phyloP scores from a whole-genome alignment of 2,888 invertebrate species.

The Taphrorychus bicolor region DNA sequence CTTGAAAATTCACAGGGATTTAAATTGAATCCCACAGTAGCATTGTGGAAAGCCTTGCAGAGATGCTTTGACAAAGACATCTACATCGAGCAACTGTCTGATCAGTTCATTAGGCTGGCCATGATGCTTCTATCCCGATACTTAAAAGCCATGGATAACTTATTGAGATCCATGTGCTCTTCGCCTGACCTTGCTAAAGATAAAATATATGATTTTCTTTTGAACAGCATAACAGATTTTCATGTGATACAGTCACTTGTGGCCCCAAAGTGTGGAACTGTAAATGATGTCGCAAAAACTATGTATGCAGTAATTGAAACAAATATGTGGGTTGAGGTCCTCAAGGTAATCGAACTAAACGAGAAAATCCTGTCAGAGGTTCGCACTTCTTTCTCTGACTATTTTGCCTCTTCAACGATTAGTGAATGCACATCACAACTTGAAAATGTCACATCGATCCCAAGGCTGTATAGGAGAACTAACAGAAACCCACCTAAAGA shows the following conservation, averaged over 20 bases:
- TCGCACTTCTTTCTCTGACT: conserved; percentile 44
- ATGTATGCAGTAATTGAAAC: conserved; percentile 50
- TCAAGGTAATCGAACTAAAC: conserved; percentile 46
- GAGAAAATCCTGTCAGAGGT: conserved; percentile 44
- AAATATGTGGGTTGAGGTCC: conserved; percentile 46
- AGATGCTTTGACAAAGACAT: conserved; percentile 81
- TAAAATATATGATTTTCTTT: conserved; percentile 49
- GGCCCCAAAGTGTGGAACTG: conserved; percentile 36
- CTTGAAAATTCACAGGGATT: conserved; percentile 58
- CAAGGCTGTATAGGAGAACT: conserved; percentile 89
- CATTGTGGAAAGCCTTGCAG: conserved; percentile 60
- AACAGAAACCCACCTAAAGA: conserved; percentile 86
- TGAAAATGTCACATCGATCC: conserved; percentile 90
- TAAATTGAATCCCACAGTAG: conserved; percentile 56
- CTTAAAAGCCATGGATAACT: conserved; percentile 69
- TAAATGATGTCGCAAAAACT: conserved; percentile 43
- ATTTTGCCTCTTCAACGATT: conserved; percentile 50
- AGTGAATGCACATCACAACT: conserved; percentile 66
- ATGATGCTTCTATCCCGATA: conserved; percentile 85
- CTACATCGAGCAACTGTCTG: conserved; percentile 78
- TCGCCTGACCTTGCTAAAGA: conserved; percentile 9
- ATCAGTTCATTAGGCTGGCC: conserved; percentile 89
- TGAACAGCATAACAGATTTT: conserved; percentile 51
- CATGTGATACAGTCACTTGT: conserved; percentile 45
- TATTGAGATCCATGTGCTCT: conserved; percentile 11